A percentile compares a stretch with the other conserved stretches of the same genome.
These are phyloP conservation scores for Heliopora coerulea DNA, from an alignment of 92 coral and sea anemone genomes.

Conservation along the genomic window DNA sequence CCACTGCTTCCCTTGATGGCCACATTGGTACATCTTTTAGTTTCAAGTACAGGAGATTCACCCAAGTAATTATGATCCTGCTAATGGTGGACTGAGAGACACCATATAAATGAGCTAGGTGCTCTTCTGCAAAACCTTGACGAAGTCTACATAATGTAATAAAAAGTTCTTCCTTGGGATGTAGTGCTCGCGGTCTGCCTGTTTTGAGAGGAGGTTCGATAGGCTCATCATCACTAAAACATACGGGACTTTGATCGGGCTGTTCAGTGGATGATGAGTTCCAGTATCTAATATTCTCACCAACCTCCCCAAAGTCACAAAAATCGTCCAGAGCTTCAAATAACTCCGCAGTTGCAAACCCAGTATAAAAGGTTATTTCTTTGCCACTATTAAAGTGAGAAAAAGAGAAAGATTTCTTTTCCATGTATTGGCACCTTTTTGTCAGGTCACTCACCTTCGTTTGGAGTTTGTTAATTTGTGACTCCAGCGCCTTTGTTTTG, in stretches of 20 bases:
- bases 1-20: slow-evolving; percentile 46
- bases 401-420: too few species aligned
- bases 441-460: neutral
- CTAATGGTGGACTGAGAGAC: slow-evolving; percentile 55
- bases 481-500: slow-evolving; percentile 14
- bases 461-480: slow-evolving; percentile 23
- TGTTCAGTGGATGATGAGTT: too few species aligned
- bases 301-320: too few species aligned
- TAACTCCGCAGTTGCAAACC: too few species aligned
- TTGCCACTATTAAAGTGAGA: slow-evolving; percentile 9
- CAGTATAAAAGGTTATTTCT: slow-evolving; percentile 42
- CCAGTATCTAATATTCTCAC: slow-evolving; percentile 56
- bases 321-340: slow-evolving; percentile 36
- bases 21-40: slow-evolving; percentile 53
- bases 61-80: slow-evolving; percentile 42
- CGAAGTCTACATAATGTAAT: slow-evolving; percentile 46
- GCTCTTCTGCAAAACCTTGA: slow-evolving; percentile 49
- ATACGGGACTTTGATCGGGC: too few species aligned
- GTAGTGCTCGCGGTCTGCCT: slow-evolving; percentile 45
- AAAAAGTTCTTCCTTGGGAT: slow-evolving; percentile 41
- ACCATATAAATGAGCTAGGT: slow-evolving; percentile 47
- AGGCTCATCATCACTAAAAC: neutral
- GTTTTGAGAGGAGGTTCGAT: too few species aligned
- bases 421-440: too few species aligned
- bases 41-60: too few species aligned